Evolutionary conservation across 2,113 vertebrate genomes (phyloP).

Genomic region (Paradoxurus hermaphroditus): DNA sequence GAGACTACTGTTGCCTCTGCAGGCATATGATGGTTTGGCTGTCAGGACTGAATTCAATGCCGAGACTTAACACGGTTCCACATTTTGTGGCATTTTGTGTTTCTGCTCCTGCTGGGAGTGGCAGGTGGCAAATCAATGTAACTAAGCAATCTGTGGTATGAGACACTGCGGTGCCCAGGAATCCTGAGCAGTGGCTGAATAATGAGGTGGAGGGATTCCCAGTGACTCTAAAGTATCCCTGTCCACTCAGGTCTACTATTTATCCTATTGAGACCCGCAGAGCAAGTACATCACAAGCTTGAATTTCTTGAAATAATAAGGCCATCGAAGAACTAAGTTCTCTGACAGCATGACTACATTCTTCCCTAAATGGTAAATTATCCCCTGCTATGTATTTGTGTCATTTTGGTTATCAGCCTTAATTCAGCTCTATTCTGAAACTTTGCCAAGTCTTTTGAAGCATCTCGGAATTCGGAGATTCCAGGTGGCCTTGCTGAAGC

Average conservation of each 20-base stretch:
- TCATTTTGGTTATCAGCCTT: not conserved
- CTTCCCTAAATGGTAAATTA: not conserved
- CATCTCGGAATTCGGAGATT: not conserved
- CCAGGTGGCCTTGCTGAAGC: not conserved
- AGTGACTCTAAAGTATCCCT: not conserved
- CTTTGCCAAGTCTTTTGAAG: not conserved
- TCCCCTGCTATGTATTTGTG: not conserved
- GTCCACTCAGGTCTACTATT: not conserved
- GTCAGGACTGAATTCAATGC: not conserved
- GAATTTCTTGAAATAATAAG: constrained; percentile 10
- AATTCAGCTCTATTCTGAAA: constrained; percentile 8
- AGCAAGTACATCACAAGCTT: not conserved
- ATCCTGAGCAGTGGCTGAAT: not conserved
- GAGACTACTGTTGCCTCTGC: not conserved
- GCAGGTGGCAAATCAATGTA: not conserved
- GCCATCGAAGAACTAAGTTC: not conserved
- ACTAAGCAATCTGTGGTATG: not conserved
- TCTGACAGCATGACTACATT: not conserved
- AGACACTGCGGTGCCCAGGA: not conserved
- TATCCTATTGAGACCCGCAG: not conserved
- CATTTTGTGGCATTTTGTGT: not conserved
- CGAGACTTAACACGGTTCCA: not conserved
- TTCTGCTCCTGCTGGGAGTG: not conserved
- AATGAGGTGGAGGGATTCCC: not conserved
- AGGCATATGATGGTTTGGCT: not conserved